Evolutionary conservation across 92 coral and sea anemone genomes (phyloP).

Genomic region (Paragorgia papillata): DNA sequence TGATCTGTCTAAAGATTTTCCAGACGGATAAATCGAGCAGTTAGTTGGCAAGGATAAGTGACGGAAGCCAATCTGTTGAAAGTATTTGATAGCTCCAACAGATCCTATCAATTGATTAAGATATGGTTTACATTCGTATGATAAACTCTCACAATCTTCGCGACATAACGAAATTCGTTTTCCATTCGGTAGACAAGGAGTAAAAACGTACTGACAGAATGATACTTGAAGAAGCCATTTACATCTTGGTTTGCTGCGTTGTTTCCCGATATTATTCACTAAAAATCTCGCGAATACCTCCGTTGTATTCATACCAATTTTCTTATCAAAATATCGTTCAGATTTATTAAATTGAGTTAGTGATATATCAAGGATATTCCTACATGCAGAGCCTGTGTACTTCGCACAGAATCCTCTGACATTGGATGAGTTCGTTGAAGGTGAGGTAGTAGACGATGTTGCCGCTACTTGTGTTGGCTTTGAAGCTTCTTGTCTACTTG

Average conservation of each 20-base stretch:
- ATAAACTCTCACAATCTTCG: constrained; percentile 84
- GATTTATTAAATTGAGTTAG: constrained; percentile 15
- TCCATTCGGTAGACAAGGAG: constrained; percentile 65
- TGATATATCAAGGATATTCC: neutral
- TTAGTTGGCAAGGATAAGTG: constrained; percentile 84
- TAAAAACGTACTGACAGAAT: constrained; percentile 71
- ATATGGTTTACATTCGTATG: constrained; percentile 54
- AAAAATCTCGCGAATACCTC: neutral
- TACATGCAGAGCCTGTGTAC: constrained; percentile 16
- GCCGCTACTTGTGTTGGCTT: no score
- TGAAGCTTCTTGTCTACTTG: no score
- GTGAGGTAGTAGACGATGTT: neutral
- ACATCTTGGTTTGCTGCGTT: constrained; percentile 14
- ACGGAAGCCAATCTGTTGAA: constrained; percentile 54
- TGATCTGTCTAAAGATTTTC: constrained; percentile 33
- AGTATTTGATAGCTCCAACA: constrained; percentile 55
- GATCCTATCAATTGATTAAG: constrained; percentile 74
- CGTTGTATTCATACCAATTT: constrained; percentile 12
- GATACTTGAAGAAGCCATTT: constrained; percentile 35
- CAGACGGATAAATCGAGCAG: constrained; percentile 57
- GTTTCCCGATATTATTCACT: neutral
- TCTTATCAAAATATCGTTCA: constrained; percentile 24
- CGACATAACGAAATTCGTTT: constrained; percentile 63
- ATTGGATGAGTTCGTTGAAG: neutral
- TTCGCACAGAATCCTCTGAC: constrained; percentile 14